Conservation (phyloP, 35 echinoderm and acorn worm species). For the Amphiura filiformis region DNA sequence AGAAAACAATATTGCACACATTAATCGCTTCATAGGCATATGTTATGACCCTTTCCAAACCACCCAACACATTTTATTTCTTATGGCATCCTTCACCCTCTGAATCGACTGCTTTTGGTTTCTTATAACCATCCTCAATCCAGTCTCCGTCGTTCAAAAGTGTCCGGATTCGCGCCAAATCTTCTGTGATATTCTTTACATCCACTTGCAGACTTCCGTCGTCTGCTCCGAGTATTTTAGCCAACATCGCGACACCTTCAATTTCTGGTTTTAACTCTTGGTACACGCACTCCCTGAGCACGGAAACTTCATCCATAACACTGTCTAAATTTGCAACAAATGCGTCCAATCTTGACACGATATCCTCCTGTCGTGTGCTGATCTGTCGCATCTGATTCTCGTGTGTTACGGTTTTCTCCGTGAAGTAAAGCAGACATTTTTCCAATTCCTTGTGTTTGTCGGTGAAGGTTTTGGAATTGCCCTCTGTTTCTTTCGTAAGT, state of each 20-base stretch:
- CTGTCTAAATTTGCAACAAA: constrained; percentile 28
- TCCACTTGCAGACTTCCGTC: constrained; percentile 26
- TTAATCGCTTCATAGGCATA: too few species aligned
- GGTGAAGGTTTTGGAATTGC: constrained; percentile 22
- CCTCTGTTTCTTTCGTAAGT: not conserved
- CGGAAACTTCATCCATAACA: not conserved
- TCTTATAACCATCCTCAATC: too few species aligned
- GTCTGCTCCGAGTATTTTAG: not conserved
- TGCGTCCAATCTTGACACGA: not conserved
- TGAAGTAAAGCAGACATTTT: constrained; percentile 59
- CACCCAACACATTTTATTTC: too few species aligned
- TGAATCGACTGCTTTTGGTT: too few species aligned
- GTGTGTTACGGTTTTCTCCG: constrained; percentile 56
- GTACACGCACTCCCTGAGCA: not conserved
- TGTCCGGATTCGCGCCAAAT: not conserved
- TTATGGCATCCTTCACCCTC: too few species aligned
- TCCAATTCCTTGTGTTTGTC: constrained; percentile 36
- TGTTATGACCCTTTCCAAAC: too few species aligned
- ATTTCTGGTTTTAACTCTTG: constrained; percentile 13
- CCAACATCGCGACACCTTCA: not conserved
- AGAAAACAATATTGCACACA: too few species aligned
- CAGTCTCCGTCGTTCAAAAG: too few species aligned
- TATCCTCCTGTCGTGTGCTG: not conserved
- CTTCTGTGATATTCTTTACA: constrained; percentile 13
- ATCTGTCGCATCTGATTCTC: constrained; percentile 63